These are phyloP conservation scores for Alcis repandata DNA, from an alignment of 2,888 invertebrate species.

Conservation along the genomic window DNA sequence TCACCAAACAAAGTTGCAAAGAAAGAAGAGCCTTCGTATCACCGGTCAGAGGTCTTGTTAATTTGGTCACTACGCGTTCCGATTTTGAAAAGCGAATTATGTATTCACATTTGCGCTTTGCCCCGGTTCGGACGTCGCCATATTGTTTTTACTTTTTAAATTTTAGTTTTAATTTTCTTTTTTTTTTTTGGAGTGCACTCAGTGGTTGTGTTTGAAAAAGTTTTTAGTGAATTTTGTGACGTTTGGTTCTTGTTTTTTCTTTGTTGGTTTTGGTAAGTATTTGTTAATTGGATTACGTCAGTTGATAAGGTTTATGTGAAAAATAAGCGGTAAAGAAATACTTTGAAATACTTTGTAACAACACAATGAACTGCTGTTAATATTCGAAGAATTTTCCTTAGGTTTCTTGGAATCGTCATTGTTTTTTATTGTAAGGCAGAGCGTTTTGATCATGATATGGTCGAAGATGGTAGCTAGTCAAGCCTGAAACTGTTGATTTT, in stretches of 20 bases:
- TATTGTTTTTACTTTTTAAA: constrained; percentile 59
- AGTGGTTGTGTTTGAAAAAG: constrained; percentile 17
- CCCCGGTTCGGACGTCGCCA: constrained; percentile 62
- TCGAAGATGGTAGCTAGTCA: no score
- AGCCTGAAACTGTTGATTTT: no score
- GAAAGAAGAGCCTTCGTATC: constrained; percentile 14
- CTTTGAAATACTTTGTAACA: neutral
- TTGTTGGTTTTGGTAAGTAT: constrained; percentile 27
- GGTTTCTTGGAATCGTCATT: neutral
- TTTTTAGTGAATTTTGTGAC: constrained; percentile 12
- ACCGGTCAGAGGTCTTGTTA: constrained; percentile 51
- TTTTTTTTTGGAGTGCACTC: constrained; percentile 32
- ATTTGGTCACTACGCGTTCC: constrained; percentile 62
- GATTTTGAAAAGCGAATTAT: constrained; percentile 78
- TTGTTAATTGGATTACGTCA: constrained; percentile 35
- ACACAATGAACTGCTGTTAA: neutral
- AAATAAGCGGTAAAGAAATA: constrained; percentile 7
- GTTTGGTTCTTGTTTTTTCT: constrained; percentile 2
- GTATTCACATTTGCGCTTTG: constrained; percentile 76
- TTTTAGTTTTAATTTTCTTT: constrained; percentile 37
- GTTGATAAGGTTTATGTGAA: constrained; percentile 31
- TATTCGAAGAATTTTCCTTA: neutral
- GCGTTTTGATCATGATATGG: no score
- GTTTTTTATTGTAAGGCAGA: no score
- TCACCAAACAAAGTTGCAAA: constrained; percentile 29